These are phyloP conservation scores for Plotosus lineatus DNA, from an alignment of 2,113 vertebrate species.

Conservation along the genomic window DNA sequence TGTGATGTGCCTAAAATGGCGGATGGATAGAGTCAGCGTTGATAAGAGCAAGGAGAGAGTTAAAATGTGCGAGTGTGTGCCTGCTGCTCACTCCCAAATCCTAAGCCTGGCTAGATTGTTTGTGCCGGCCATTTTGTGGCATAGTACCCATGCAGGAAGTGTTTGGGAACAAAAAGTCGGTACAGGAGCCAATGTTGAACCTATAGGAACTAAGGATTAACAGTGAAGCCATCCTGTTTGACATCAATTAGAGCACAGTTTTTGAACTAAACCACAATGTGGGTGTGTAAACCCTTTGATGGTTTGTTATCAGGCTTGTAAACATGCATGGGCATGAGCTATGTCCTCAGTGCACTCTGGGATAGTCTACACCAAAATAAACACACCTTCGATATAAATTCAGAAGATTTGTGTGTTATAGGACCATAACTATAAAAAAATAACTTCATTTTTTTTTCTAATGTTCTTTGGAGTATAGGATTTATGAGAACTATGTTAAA, in stretches of 20 bases:
- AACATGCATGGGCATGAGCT: constrained; percentile 45
- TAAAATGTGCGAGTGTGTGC: constrained; percentile 16
- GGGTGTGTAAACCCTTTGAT: constrained; percentile 60
- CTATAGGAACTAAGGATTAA: constrained; percentile 47
- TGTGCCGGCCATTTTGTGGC: constrained; percentile 49
- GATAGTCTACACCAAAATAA: not conserved
- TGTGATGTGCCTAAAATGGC: constrained; percentile 42
- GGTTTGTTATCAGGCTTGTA: constrained; percentile 46
- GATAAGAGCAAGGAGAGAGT: constrained; percentile 16
- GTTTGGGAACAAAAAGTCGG: constrained; percentile 16
- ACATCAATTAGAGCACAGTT: constrained; percentile 57
- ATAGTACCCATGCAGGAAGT: not conserved
- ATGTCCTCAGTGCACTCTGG: constrained; percentile 21
- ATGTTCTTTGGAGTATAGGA: constrained; percentile 2
- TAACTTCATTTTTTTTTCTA: not conserved
- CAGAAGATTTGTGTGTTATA: not conserved
- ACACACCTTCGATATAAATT: not conserved
- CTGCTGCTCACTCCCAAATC: constrained; percentile 1
- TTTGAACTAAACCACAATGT: constrained; percentile 54
- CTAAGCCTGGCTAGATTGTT: constrained; percentile 26
- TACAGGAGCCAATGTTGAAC: constrained; percentile 20
- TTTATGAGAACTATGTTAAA: not conserved
- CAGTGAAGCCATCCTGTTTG: constrained; percentile 50
- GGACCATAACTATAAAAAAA: not conserved
- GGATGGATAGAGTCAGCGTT: constrained; percentile 18